A percentile compares a stretch with the other conserved stretches of the same genome.
phyloP scores from a whole-genome alignment of 1,140 invertebrate species.

The Parapsyche elsis region DNA sequence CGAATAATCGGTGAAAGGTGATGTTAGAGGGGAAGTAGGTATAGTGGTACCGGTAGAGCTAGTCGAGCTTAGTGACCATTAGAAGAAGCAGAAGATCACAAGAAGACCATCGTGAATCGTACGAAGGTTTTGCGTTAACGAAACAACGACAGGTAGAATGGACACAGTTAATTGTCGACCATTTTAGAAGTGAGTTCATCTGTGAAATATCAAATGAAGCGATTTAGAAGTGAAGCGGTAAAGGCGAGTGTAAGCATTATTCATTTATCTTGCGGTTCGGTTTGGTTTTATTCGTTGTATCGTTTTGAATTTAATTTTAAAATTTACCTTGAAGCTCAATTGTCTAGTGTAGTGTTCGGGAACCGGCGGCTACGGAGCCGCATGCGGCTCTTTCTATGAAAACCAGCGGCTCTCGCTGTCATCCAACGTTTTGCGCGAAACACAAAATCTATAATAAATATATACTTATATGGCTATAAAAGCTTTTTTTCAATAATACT shows the following conservation, averaged over 20 bases:
- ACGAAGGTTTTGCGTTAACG: not conserved
- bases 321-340: no score
- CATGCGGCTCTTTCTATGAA: no score
- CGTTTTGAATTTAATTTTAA: not conserved
- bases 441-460: no score
- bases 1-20: constrained; percentile 25
- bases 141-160: not conserved
- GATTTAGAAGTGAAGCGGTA: not conserved
- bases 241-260: constrained; percentile 10
- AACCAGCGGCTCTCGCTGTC: no score
- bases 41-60: not conserved
- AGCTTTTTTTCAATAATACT: no score
- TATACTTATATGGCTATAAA: no score
- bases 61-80: not conserved
- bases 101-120: not conserved
- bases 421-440: no score
- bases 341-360: no score
- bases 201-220: not conserved
- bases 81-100: not conserved
- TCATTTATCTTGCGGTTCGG: not conserved
- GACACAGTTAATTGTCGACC: not conserved
- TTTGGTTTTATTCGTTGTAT: not conserved
- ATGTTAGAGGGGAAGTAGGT: constrained; percentile 15
- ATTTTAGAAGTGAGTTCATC: not conserved
- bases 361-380: no score